phyloP scores from a whole-genome alignment of 2,888 invertebrate species.

The Caenorhabditis afra region DNA sequence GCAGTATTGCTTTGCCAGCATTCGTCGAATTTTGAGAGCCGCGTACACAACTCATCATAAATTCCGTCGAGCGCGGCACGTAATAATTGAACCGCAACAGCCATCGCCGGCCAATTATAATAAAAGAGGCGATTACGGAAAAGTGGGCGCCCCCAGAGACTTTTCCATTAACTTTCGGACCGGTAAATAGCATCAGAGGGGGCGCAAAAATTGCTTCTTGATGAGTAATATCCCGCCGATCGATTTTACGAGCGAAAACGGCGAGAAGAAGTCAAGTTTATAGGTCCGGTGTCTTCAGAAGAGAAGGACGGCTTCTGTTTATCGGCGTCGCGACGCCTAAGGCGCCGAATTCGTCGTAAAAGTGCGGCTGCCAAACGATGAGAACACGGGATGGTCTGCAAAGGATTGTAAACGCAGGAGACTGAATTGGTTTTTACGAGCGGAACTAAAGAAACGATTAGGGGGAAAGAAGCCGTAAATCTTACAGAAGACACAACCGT shows the following conservation, averaged over 20 bases:
- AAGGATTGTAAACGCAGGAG: slow-evolving; percentile 1
- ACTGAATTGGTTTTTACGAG: slow-evolving; percentile 11
- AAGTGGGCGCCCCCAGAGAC: slow-evolving; percentile 18
- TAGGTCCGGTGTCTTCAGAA: slow-evolving; percentile 37
- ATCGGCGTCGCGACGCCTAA: slow-evolving; percentile 37
- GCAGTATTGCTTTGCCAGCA: background rate
- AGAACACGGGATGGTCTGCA: background rate
- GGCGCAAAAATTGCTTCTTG: slow-evolving; percentile 31
- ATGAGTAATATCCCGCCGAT: slow-evolving; percentile 41
- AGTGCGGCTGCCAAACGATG: slow-evolving; percentile 18
- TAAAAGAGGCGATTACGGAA: slow-evolving; percentile 56
- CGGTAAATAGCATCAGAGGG: slow-evolving; percentile 25
- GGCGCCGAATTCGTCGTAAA: slow-evolving; percentile 52
- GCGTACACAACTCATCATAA: slow-evolving; percentile 41
- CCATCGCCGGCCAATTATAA: slow-evolving; percentile 41
- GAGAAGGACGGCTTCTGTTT: slow-evolving; percentile 22
- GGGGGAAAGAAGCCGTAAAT: background rate
- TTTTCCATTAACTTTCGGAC: slow-evolving; percentile 56
- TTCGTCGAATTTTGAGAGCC: slow-evolving; percentile 18
- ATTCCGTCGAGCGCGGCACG: slow-evolving; percentile 35
- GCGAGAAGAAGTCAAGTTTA: slow-evolving; percentile 20
- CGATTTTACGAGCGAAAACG: slow-evolving; percentile 43
- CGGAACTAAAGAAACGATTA: background rate
- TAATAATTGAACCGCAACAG: slow-evolving; percentile 61
- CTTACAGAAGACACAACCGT: background rate